Evolutionary conservation across 2,888 invertebrate species (phyloP), one percentile per base, ranked within the genome.

Genomic region (Drosophila eohydei): DNA sequence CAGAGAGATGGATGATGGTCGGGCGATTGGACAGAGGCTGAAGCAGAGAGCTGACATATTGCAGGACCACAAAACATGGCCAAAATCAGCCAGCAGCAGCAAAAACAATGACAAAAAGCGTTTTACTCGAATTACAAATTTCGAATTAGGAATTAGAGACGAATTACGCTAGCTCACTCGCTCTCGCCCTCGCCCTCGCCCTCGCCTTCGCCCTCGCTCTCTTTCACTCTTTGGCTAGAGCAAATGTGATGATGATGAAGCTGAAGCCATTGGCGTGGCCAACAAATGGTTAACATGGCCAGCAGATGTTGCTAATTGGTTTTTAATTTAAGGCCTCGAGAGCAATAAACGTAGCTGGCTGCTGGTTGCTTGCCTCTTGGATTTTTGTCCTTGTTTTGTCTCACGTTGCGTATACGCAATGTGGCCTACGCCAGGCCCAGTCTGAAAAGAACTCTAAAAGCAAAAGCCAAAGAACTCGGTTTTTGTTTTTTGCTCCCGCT

Each of bases 301-400:
- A 80, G 75, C 80, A 80, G 80, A 80, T 80, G 80, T 75, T 80
- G 67, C 80, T 80, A 80, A 80, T 80, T 80, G 80, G 79, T 81
- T 80, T 80, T 80, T 80, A 80, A 80, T 80, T 80, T 80, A 80
- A 80, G 80, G 80, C 80, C 80, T 81, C 80, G 68, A 81, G 80
- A 80, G 80, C 80, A 79, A 80, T 80, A 80, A 81, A 80, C 82
- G 74, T 58, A 68, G 59, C 44, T 59, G 44, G 57, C 64, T 43
- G 44, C 21, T 28, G 40, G 21, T 16, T 21, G 21, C n/a, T 48
- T n/a, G 54, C 40, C 54, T 54, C 11, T 30, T 54, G n/a, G 40
- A 67, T 26, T 32, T 38, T 56, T 61, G 54, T 66, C 43, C 54
- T 55, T 66, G 60, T 40, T 36, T 61, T 57, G 63, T 55, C 58